Base-by-base conservation (phyloP, 2,888 invertebrate species). In the Stenchaetothrips biformis region DNA sequence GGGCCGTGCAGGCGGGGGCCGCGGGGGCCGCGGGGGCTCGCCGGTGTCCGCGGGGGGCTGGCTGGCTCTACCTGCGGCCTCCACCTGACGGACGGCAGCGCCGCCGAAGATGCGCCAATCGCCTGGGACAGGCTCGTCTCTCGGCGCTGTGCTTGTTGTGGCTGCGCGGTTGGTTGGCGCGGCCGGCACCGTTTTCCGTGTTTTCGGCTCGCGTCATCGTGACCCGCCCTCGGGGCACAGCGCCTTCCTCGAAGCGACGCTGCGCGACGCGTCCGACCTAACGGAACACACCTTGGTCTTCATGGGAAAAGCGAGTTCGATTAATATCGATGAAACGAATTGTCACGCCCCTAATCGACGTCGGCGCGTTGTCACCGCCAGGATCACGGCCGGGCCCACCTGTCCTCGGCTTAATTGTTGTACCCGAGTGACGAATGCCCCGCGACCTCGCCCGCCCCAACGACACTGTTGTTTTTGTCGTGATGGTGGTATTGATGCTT, bases 301-400 rank as follows among this genome's bases (percentile, higher is more conserved):
- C 37, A 37, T 37, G 37, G 37, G 37, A 37, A 37, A 37, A 37
- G 37, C 37, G 37, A 37, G 37, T 37, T 37, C 37, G 37, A 37
- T 37, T 74, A 74, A 74, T 74, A 74, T 74, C 25, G 21, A 74
- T 74, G 25, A 74, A 74, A 21, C 7, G 21, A 25, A 74, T 25
- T 74, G 67, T 74, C 67, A 74, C 67, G 67, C 67, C 67, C 67
- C 25, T 74, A 74, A 74, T 74, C 67, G 67, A 74, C 25, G 59
- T 59, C 59, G 67, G 67, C 37, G 37, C 37, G 37, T 37, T 74
- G 67, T 74, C 67, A 74, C 67, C 67, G 11, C 67, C 11, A 74
- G 21, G 67, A 11, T 21, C 67, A 21, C 21, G 67, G 13, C 13
- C 37, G 2, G 37, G 37, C 37, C 37, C 37, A 37, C 37, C 53